phyloP scores from a whole-genome alignment of 2,888 invertebrate genomes.

The Polyommatus iphigenia region DNA sequence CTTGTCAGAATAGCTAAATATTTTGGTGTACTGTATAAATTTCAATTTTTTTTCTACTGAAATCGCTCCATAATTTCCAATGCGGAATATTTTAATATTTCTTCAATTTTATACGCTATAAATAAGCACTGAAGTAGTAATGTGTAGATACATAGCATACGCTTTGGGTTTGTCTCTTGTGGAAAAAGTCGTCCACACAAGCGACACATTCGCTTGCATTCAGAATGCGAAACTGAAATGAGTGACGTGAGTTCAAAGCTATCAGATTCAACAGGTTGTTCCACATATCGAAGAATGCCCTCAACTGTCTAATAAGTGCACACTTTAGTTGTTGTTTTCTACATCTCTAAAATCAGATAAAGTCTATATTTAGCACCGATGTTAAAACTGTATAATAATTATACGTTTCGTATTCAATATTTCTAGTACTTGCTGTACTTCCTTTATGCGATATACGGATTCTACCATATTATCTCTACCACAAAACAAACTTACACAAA shows the following conservation, averaged over 20 bases:
- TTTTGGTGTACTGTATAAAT: not conserved
- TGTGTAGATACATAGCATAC: not conserved
- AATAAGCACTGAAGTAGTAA: not conserved
- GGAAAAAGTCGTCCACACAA: not conserved
- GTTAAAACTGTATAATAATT: too few relatives aligned
- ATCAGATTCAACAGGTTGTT: constrained; percentile 29
- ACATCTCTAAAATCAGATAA: not conserved
- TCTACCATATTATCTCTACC: too few relatives aligned
- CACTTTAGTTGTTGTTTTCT: not conserved
- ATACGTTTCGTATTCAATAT: too few relatives aligned
- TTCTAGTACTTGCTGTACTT: not conserved
- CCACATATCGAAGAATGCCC: constrained; percentile 20
- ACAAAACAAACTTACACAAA: too few relatives aligned
- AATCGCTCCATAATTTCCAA: not conserved
- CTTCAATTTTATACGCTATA: not conserved
- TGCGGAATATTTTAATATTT: not conserved
- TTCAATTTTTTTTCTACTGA: not conserved
- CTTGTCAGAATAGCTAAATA: not conserved
- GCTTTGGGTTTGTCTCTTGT: not conserved
- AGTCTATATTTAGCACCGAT: not conserved
- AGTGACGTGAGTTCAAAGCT: constrained; percentile 14
- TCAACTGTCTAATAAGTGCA: constrained; percentile 18
- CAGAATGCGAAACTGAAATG: constrained; percentile 17
- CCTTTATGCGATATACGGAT: not conserved
- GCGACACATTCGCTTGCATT: not conserved